Evolutionary conservation across 2,113 vertebrate species (phyloP).

Genomic region (Herpailurus yagouaroundi): DNA sequence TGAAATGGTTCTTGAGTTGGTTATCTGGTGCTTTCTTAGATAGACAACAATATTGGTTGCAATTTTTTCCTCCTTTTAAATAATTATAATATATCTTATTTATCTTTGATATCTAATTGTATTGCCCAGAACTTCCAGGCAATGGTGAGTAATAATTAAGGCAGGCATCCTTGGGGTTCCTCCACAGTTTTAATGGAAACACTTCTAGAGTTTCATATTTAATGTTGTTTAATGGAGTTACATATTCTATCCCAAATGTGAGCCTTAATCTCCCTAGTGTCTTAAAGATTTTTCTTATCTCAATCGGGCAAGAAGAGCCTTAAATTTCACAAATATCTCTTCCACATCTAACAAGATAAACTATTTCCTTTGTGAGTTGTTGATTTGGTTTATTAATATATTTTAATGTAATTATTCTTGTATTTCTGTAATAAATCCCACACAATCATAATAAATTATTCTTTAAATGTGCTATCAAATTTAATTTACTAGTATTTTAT

Average conservation of each 20-base stretch:
- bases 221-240: background rate
- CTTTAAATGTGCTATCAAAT: background rate
- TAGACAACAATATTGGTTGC: background rate
- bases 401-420: background rate
- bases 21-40: background rate
- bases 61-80: background rate
- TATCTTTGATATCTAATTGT: conserved; percentile 9
- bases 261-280: background rate
- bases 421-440: background rate
- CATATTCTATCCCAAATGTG: background rate
- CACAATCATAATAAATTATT: background rate
- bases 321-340: background rate
- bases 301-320: background rate
- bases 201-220: background rate
- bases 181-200: background rate
- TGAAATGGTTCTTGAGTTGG: background rate
- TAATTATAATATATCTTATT: background rate
- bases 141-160: background rate
- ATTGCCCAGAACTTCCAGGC: background rate
- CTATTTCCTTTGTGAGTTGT: background rate
- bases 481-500: background rate
- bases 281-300: background rate
- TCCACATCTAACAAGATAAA: background rate
- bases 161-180: background rate
- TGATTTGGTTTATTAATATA: conserved; percentile 1